A percentile compares a stretch with the other conserved stretches of the same genome.
Conservation (phyloP, 64 coral and sea anemone genomes). For the Pocillopora verrucosa region DNA sequence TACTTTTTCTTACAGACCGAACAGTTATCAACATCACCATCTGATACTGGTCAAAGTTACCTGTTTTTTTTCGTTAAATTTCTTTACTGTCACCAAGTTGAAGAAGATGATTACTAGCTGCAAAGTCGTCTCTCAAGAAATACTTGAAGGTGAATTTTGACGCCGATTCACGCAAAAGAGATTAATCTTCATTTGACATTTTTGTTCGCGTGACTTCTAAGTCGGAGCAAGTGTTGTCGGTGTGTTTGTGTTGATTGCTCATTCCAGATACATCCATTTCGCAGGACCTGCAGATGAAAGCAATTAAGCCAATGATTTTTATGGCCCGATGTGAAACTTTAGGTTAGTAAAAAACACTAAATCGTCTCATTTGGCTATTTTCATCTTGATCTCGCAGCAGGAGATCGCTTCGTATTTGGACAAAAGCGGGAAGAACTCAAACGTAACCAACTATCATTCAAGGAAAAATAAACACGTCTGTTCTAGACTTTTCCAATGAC, state of each 20-base stretch:
- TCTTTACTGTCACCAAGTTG: neutral
- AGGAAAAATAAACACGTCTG: neutral
- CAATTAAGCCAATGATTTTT: neutral
- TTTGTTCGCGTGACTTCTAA: neutral
- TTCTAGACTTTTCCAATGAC: neutral
- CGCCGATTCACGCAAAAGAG: neutral
- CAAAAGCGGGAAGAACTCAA: neutral
- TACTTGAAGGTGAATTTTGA: neutral
- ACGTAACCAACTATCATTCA: neutral
- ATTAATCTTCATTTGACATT: neutral
- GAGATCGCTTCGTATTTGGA: neutral
- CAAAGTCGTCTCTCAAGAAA: too few relatives aligned
- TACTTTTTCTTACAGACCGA: neutral
- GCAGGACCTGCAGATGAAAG: neutral
- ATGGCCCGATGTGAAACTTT: neutral
- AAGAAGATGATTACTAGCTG: neutral
- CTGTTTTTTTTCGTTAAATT: neutral
- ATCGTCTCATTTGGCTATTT: neutral
- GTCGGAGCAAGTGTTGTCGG: too few relatives aligned
- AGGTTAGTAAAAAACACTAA: neutral
- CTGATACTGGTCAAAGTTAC: neutral
- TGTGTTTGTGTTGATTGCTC: too few relatives aligned
- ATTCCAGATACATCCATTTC: too few relatives aligned
- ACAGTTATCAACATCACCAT: neutral
- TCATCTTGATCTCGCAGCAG: neutral